These are phyloP conservation scores for Schizopygopsis pylzovi DNA, from an alignment of 2,797 vertebrate species.

Conservation along the genomic window DNA sequence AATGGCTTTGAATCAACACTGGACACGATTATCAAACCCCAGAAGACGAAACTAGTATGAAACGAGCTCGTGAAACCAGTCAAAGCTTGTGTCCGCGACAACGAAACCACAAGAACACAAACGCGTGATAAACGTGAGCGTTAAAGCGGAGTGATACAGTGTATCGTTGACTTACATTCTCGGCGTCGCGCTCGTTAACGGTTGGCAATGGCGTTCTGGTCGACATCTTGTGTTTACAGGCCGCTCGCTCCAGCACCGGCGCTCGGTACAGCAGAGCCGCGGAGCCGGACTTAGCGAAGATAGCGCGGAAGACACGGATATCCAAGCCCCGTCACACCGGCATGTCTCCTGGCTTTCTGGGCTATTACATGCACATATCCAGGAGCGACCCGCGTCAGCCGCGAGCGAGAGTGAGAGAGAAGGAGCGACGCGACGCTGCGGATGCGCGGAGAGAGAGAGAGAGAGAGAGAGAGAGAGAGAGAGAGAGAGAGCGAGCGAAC, in stretches of 20 bases:
- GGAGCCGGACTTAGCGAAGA: constrained; percentile 48
- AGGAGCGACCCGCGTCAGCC: constrained; percentile 47
- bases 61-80: background rate
- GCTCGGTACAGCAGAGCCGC: constrained; percentile 42
- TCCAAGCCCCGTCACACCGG: constrained; percentile 52
- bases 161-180: constrained; percentile 80
- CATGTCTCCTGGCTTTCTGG: constrained; percentile 49
- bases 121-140: background rate
- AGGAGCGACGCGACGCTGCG: constrained; percentile 13
- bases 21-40: background rate
- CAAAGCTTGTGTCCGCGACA: background rate
- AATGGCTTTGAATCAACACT: background rate
- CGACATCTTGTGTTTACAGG: constrained; percentile 74
- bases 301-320: constrained; percentile 16
- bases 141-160: background rate
- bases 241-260: constrained; percentile 59
- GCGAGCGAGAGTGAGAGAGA: constrained; percentile 16
- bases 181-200: constrained; percentile 87
- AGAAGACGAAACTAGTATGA: background rate
- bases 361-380: constrained; percentile 35
- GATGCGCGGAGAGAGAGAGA: constrained; percentile 29
- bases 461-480: too few species aligned
- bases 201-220: constrained; percentile 89
- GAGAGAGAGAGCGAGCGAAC: too few species aligned
- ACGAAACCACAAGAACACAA: background rate